Conservation (phyloP, 1,140 invertebrate species). For the Zaprionus vittiger region DNA sequence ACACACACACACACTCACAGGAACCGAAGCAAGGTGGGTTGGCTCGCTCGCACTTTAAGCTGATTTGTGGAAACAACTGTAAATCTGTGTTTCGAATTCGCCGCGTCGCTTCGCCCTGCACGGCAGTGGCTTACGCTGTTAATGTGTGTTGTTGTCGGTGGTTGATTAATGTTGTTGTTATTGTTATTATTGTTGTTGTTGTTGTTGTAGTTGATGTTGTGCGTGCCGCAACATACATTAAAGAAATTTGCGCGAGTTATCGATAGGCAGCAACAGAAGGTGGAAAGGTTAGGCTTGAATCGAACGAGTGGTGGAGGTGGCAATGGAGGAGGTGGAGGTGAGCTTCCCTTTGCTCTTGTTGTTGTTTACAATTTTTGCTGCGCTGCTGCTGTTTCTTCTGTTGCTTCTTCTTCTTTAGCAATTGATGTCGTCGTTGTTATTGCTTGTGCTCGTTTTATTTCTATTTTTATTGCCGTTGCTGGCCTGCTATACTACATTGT, state of each 20-base stretch:
- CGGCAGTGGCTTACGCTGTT: slow-evolving; percentile 19
- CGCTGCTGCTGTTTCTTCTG: slow-evolving; percentile 19
- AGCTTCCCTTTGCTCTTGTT: neutral
- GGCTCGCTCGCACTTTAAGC: slow-evolving; percentile 50
- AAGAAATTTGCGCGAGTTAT: slow-evolving; percentile 38
- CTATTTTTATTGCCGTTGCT: slow-evolving; percentile 55
- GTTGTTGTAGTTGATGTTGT: slow-evolving; percentile 36
- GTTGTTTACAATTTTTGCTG: slow-evolving; percentile 15
- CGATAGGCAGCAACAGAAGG: slow-evolving; percentile 6
- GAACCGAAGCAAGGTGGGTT: neutral
- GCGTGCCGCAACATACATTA: slow-evolving; percentile 48
- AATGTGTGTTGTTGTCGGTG: slow-evolving; percentile 38
- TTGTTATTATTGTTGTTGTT: neutral
- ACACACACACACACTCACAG: neutral
- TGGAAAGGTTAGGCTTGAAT: neutral
- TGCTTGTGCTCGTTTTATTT: slow-evolving; percentile 50
- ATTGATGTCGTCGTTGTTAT: slow-evolving; percentile 54
- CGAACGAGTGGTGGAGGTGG: neutral
- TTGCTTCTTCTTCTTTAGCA: slow-evolving; percentile 18
- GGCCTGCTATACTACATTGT: slow-evolving; percentile 31
- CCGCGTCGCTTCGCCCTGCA: slow-evolving; percentile 22
- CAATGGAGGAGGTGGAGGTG: neutral
- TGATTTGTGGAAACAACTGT: slow-evolving; percentile 73
- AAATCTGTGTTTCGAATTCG: slow-evolving; percentile 59
- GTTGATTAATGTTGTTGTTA: slow-evolving; percentile 26